These are phyloP conservation scores for Cuculus canorus DNA, from an alignment of 2,797 vertebrate genomes.

Conservation along the genomic window DNA sequence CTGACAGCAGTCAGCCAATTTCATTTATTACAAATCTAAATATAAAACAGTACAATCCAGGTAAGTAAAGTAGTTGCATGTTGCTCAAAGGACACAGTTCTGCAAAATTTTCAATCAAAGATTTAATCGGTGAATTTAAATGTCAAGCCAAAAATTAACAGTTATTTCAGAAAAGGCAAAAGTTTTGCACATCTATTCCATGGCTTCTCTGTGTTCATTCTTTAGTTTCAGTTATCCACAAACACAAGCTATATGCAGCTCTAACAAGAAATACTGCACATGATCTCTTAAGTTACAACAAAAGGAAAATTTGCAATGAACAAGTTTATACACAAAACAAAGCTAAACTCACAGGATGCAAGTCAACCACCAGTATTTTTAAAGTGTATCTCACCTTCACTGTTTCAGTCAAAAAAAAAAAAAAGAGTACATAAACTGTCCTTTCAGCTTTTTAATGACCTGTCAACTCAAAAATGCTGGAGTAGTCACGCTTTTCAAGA, in stretches of 20 bases:
- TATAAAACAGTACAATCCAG: not conserved
- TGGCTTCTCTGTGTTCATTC: not conserved
- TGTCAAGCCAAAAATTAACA: not conserved
- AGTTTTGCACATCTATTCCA: not conserved
- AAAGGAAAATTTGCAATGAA: not conserved
- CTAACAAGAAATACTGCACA: not conserved
- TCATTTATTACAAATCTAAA: not conserved
- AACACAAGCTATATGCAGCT: not conserved
- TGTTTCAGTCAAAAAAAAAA: not conserved
- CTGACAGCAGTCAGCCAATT: not conserved
- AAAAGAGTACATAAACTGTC: not conserved
- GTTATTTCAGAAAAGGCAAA: not conserved
- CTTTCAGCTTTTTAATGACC: not conserved
- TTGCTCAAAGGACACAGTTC: not conserved
- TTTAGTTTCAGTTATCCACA: not conserved
- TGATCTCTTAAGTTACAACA: not conserved
- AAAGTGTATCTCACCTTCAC: not conserved
- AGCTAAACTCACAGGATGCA: not conserved
- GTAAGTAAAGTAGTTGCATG: not conserved
- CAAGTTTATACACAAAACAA: not conserved
- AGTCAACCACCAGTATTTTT: not conserved
- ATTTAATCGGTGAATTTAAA: not conserved
- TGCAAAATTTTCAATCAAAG: not conserved
- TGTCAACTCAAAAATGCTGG: not conserved
- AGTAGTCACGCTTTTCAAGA: not conserved